Percentiles rank a stretch among this genome's conserved stretches.
These are phyloP conservation scores for Ceyx margarethae DNA, from an alignment of 2,113 vertebrate genomes.

Conservation along the genomic window DNA sequence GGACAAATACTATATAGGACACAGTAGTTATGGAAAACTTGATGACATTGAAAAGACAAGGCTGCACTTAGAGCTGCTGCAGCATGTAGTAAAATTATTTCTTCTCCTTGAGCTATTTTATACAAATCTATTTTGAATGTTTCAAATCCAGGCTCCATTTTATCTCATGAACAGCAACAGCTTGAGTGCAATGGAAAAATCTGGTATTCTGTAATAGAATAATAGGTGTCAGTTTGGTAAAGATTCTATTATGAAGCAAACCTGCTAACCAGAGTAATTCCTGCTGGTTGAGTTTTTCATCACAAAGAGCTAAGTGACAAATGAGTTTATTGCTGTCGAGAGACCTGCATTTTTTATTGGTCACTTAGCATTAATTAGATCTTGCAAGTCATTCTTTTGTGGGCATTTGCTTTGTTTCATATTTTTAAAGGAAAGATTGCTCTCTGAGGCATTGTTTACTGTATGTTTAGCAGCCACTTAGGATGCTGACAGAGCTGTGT, in stretches of 20 bases:
- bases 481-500: neutral
- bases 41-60: constrained; percentile 14
- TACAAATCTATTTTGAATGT: neutral
- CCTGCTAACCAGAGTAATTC: constrained; percentile 36
- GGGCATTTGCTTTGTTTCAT: neutral
- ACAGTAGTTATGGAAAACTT: neutral
- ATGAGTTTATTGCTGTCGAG: neutral
- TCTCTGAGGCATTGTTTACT: neutral
- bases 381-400: neutral
- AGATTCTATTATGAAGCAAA: neutral
- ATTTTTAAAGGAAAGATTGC: constrained; percentile 6
- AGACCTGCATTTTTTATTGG: constrained; percentile 22
- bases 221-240: constrained; percentile 54
- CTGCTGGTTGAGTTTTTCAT: neutral
- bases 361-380: constrained; percentile 53
- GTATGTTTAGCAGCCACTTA: neutral
- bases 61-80: neutral
- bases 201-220: constrained; percentile 62
- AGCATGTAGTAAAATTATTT: neutral
- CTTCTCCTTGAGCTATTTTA: constrained; percentile 21
- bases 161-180: constrained; percentile 4
- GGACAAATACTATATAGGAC: neutral
- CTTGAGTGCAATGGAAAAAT: constrained; percentile 15
- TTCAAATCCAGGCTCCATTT: neutral
- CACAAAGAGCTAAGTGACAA: constrained; percentile 1